Percentiles rank a stretch among this genome's conserved stretches.
These are phyloP conservation scores for Leptinotarsa peninsularis DNA, from an alignment of 2,888 invertebrate species.

Conservation along the genomic window DNA sequence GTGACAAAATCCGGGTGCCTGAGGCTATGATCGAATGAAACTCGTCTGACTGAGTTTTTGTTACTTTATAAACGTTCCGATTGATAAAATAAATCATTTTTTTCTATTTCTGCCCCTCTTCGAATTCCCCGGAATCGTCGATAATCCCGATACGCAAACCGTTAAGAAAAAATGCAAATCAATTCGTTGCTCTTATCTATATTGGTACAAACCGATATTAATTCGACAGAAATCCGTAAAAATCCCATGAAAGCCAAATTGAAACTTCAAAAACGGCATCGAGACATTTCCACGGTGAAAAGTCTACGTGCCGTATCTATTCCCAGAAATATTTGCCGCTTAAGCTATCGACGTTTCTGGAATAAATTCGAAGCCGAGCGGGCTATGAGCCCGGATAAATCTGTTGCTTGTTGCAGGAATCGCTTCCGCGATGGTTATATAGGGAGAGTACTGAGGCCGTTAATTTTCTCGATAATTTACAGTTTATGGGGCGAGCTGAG, in stretches of 20 bases:
- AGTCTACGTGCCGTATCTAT: slow-evolving; percentile 48
- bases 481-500: background rate
- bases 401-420: slow-evolving; percentile 40
- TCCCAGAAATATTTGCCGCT: slow-evolving; percentile 45
- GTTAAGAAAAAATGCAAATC: slow-evolving; percentile 37
- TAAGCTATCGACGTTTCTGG: slow-evolving; percentile 48
- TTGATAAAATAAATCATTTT: background rate
- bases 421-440: slow-evolving; percentile 30
- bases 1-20: too few species aligned
- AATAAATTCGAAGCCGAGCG: slow-evolving; percentile 54
- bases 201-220: slow-evolving; percentile 47
- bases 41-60: too few species aligned
- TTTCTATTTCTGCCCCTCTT: background rate
- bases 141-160: background rate
- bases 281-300: slow-evolving; percentile 36
- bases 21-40: too few species aligned
- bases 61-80: too few species aligned
- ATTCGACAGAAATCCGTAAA: slow-evolving; percentile 43
- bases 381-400: slow-evolving; percentile 46
- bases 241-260: slow-evolving; percentile 50
- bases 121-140: background rate
- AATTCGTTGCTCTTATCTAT: slow-evolving; percentile 44
- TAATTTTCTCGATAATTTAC: background rate
- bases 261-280: slow-evolving; percentile 49
- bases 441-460: background rate